phyloP scores from a whole-genome alignment of 2,113 vertebrate species.

The Python bivittatus region DNA sequence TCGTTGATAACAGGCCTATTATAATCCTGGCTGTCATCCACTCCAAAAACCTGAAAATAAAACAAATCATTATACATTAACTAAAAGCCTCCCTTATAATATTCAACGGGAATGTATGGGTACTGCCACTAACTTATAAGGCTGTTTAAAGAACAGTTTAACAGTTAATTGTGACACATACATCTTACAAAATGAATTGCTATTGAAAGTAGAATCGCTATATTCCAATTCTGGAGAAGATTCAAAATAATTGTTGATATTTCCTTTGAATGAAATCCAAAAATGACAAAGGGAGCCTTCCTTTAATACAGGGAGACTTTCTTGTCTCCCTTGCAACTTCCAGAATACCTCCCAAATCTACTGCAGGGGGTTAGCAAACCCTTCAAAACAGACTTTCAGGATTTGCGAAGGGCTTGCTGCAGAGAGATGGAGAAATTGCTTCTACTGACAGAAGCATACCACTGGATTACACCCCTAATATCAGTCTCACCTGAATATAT shows the following conservation, averaged over 20 bases:
- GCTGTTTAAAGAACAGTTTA: background rate
- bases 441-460: background rate
- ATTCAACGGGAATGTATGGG: constrained; percentile 62
- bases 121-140: constrained; percentile 51
- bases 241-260: background rate
- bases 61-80: constrained; percentile 74
- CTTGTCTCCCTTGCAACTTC: background rate
- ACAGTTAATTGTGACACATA: background rate
- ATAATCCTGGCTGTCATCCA: constrained; percentile 88
- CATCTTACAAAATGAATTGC: background rate
- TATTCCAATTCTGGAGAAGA: background rate
- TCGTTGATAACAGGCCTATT: constrained; percentile 81
- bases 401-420: background rate
- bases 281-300: background rate
- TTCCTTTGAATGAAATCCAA: background rate
- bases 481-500: background rate
- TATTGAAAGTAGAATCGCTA: background rate
- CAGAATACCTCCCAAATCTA: background rate
- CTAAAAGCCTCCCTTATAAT: constrained; percentile 59
- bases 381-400: background rate
- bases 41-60: constrained; percentile 90
- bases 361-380: background rate
- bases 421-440: background rate
- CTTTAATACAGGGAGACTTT: background rate
- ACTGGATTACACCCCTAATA: background rate